Evolutionary conservation across 2,888 invertebrate species (phyloP).

Genomic region (Caenorhabditis zanzibari): DNA sequence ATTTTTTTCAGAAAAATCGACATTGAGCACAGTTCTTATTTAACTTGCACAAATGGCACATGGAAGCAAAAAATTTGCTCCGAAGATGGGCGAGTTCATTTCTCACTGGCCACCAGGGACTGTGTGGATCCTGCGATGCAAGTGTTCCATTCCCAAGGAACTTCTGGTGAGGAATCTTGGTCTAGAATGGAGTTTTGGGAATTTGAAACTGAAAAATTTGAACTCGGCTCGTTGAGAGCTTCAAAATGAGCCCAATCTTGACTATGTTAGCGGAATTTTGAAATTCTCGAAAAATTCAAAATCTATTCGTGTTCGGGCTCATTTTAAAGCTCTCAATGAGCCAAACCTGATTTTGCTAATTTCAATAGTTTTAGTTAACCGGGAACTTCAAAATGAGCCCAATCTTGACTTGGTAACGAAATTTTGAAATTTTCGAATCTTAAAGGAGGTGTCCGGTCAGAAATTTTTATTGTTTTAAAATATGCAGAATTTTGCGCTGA

Average conservation of each 20-base stretch:
- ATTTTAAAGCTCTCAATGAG: background rate
- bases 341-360: background rate
- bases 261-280: background rate
- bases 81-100: slow-evolving; percentile 65
- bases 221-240: background rate
- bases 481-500: no score
- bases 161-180: slow-evolving; percentile 65
- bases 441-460: no score
- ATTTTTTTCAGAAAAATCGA: slow-evolving; percentile 69
- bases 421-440: background rate
- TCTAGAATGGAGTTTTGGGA: no score
- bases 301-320: background rate
- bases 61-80: slow-evolving; percentile 71
- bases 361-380: no score
- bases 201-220: background rate
- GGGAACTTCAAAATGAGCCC: background rate
- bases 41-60: slow-evolving; percentile 62
- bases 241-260: background rate
- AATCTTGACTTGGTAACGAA: background rate
- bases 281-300: background rate
- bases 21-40: slow-evolving; percentile 67
- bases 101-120: slow-evolving; percentile 54
- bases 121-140: slow-evolving; percentile 69
- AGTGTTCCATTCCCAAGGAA: slow-evolving; percentile 71
- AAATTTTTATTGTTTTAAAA: no score